Percentiles rank a stretch among this genome's conserved stretches.
Conservation (phyloP, 2,797 vertebrate species). For the Buphagus erythrorhynchus region DNA sequence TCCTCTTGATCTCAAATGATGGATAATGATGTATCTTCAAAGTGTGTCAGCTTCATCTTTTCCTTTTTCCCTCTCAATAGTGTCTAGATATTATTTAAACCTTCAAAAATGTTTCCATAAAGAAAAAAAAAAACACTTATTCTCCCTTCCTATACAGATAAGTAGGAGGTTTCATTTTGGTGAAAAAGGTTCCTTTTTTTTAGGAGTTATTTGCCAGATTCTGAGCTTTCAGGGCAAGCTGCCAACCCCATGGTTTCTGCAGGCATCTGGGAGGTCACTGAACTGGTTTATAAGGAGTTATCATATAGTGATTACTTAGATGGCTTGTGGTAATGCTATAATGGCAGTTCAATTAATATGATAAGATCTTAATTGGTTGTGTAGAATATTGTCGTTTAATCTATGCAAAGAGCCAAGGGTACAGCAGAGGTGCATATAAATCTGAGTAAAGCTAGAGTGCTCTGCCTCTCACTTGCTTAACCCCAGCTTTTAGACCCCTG, state of each 20-base stretch:
- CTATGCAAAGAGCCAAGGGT: conserved; percentile 52
- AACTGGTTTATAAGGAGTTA: conserved; percentile 49
- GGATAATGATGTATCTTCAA: not conserved
- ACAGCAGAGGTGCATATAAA: conserved; percentile 38
- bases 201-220: not conserved
- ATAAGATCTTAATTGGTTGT: conserved; percentile 73
- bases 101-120: not conserved
- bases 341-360: conserved; percentile 73
- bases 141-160: not conserved
- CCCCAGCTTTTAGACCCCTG: not conserved
- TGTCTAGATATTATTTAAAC: not conserved
- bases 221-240: not conserved
- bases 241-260: conserved; percentile 21
- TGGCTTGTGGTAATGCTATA: conserved; percentile 63
- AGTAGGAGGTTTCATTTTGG: not conserved
- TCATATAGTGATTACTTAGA: conserved; percentile 61
- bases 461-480: not conserved
- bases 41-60: not conserved
- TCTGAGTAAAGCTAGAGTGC: conserved; percentile 17
- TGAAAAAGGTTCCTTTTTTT: not conserved
- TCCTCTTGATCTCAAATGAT: not conserved
- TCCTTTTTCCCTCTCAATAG: not conserved
- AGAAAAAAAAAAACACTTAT: not conserved
- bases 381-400: conserved; percentile 69
- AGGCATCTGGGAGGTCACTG: conserved; percentile 23